Conservation (phyloP, 2,113 vertebrate genomes). For the Pachyramphus minor region DNA sequence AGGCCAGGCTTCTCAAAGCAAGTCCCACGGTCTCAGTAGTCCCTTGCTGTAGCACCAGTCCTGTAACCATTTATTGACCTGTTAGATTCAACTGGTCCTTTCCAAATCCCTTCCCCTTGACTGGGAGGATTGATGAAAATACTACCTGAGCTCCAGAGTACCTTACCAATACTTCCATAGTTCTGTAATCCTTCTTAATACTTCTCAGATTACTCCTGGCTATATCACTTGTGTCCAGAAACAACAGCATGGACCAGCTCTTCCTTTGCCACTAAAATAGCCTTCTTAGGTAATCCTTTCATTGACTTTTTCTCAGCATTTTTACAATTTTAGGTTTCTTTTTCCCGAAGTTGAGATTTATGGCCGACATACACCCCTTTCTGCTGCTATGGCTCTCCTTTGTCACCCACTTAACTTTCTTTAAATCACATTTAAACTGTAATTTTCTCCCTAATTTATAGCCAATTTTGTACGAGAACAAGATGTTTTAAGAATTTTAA, state of each 20-base stretch:
- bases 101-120: neutral
- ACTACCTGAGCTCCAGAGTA: neutral
- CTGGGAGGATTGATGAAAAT: neutral
- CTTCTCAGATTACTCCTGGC: neutral
- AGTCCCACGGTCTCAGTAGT: neutral
- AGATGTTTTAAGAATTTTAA: conserved; percentile 11
- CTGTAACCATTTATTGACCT: neutral
- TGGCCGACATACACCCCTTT: neutral
- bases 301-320: neutral
- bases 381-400: neutral
- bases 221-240: neutral
- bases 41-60: neutral
- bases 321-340: neutral
- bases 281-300: neutral
- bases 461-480: conserved; percentile 22
- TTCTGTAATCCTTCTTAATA: neutral
- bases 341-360: conserved; percentile 6
- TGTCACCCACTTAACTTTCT: conserved; percentile 33
- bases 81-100: neutral
- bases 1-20: neutral
- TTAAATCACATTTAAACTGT: conserved; percentile 46
- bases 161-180: neutral
- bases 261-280: neutral
- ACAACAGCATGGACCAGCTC: neutral
- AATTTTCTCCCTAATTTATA: conserved; percentile 53